A percentile compares a stretch with the other conserved stretches of the same genome.
These are phyloP conservation scores for Phoebastria nigripes DNA, from an alignment of 2,797 vertebrate genomes.

Conservation along the genomic window DNA sequence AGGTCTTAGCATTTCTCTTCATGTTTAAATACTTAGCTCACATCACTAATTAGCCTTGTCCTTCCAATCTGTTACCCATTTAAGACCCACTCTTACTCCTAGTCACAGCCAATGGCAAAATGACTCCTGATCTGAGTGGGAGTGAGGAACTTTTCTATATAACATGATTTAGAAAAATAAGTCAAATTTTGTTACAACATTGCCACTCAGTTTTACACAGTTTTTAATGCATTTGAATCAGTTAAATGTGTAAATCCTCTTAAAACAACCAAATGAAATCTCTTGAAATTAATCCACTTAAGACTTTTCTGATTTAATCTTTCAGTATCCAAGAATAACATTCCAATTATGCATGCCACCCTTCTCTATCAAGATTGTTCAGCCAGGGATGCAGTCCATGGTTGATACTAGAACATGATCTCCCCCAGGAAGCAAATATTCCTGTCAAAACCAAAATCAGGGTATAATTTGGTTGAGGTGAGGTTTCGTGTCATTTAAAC, in stretches of 20 bases:
- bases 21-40: not conserved
- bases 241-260: not conserved
- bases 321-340: not conserved
- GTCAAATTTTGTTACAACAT: not conserved
- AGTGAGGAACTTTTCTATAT: not conserved
- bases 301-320: not conserved
- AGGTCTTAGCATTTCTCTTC: not conserved
- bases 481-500: not conserved
- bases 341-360: not conserved
- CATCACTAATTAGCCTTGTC: not conserved
- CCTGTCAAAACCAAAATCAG: not conserved
- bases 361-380: not conserved
- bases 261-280: not conserved
- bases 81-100: not conserved
- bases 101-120: not conserved
- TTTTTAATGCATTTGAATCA: not conserved
- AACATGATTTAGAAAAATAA: not conserved
- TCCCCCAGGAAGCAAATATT: not conserved
- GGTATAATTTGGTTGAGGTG: not conserved
- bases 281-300: not conserved
- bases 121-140: not conserved
- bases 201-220: not conserved
- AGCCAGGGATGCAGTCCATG: not conserved
- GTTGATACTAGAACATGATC: not conserved
- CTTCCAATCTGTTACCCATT: not conserved